These are phyloP conservation scores for Dione vanillae DNA, from an alignment of 2,888 invertebrate species.

Conservation along the genomic window DNA sequence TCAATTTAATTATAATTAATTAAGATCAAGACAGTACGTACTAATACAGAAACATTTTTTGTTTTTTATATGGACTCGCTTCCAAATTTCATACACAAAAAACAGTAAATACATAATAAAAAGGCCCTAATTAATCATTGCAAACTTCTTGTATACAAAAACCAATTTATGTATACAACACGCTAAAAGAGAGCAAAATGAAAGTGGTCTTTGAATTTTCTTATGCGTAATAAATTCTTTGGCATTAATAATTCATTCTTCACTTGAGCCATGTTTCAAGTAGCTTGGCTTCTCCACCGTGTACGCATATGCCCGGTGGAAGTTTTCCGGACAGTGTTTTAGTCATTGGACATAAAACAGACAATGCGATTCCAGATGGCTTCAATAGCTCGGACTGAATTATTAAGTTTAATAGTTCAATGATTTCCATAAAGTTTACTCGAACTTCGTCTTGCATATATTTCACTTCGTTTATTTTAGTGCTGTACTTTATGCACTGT, in stretches of 20 bases:
- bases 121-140: background rate
- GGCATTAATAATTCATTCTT: constrained; percentile 34
- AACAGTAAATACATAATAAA: too few species aligned
- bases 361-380: constrained; percentile 16
- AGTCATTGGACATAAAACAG: constrained; percentile 10
- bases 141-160: background rate
- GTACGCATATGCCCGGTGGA: background rate
- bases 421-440: constrained; percentile 9
- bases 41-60: too few species aligned
- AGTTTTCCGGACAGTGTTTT: background rate
- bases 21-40: too few species aligned
- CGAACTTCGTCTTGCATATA: constrained; percentile 6
- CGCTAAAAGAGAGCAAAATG: constrained; percentile 18
- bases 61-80: too few species aligned
- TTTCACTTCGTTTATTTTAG: constrained; percentile 12
- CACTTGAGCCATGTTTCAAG: constrained; percentile 30
- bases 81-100: too few species aligned
- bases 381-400: constrained; percentile 11
- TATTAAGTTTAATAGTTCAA: constrained; percentile 26
- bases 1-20: too few species aligned
- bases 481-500: constrained; percentile 3
- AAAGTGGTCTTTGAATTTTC: constrained; percentile 13
- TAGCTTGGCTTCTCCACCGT: constrained; percentile 23
- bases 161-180: background rate
- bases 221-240: constrained; percentile 15